phyloP scores from a whole-genome alignment of 2,888 invertebrate genomes.

The Synanthedon vespiformis region DNA sequence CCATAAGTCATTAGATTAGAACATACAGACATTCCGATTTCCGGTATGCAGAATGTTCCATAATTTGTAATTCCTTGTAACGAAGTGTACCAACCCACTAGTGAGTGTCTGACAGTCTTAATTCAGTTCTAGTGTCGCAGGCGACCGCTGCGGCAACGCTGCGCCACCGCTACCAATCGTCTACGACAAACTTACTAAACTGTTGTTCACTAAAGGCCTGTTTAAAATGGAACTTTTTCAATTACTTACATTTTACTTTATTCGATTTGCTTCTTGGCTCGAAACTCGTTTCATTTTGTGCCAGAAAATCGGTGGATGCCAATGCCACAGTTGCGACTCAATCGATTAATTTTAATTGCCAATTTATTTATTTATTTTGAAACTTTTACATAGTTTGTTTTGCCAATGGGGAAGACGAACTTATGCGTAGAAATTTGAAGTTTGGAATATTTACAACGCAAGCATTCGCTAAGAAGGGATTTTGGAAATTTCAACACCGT shows the following conservation, averaged over 20 bases:
- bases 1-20: too few relatives aligned
- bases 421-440: too few relatives aligned
- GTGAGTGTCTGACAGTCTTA: slow-evolving; percentile 45
- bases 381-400: too few relatives aligned
- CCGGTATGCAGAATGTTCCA: slow-evolving; percentile 16
- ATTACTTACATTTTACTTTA: slow-evolving; percentile 34
- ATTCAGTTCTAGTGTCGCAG: slow-evolving; percentile 40
- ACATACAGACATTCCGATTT: not conserved
- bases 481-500: too few relatives aligned
- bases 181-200: slow-evolving; percentile 31
- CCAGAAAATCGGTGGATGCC: too few relatives aligned
- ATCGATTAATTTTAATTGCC: too few relatives aligned
- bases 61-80: slow-evolving; percentile 12
- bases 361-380: too few relatives aligned
- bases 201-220: slow-evolving; percentile 25
- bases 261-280: slow-evolving; percentile 29
- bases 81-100: slow-evolving; percentile 34
- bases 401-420: too few relatives aligned
- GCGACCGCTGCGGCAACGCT: slow-evolving; percentile 19
- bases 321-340: too few relatives aligned
- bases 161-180: slow-evolving; percentile 23
- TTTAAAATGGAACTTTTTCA: slow-evolving; percentile 41
- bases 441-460: too few relatives aligned
- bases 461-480: too few relatives aligned
- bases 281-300: slow-evolving; percentile 6